Percentiles rank a stretch among this genome's conserved stretches.
Evolutionary conservation across 2,113 vertebrate species (phyloP).

Genomic region (Pelodiscus sinensis): DNA sequence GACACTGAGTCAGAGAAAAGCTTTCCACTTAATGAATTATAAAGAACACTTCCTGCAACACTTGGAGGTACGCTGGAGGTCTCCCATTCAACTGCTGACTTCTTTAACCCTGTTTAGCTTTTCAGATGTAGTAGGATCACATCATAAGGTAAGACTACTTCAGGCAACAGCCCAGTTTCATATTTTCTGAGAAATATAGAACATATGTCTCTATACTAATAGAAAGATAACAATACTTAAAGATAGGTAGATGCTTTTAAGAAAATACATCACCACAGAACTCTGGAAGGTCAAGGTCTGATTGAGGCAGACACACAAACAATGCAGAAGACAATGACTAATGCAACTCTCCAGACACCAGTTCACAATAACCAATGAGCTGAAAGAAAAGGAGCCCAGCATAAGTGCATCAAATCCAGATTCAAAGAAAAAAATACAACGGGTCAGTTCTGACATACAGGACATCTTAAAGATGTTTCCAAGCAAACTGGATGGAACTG

Average conservation of each 20-base stretch:
- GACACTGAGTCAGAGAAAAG: not conserved
- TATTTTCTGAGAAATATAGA: not conserved
- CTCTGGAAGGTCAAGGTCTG: not conserved
- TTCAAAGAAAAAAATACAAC: not conserved
- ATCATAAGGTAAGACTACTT: not conserved
- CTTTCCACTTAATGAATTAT: not conserved
- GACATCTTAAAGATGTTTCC: not conserved
- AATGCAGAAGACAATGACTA: not conserved
- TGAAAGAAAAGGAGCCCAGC: not conserved
- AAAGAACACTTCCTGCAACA: not conserved
- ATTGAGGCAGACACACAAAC: not conserved
- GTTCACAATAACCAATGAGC: rapidly evolving
- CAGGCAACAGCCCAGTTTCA: not conserved
- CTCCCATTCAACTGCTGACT: not conserved
- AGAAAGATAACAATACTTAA: not conserved
- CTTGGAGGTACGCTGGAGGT: not conserved
- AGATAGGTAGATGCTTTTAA: not conserved
- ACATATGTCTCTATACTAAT: rapidly evolving
- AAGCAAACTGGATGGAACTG: not conserved
- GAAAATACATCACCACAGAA: not conserved
- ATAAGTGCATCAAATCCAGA: not conserved
- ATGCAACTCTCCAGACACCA: not conserved
- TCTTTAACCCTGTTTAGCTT: not conserved
- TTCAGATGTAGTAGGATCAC: not conserved
- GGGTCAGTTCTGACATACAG: rapidly evolving